Base-by-base conservation (phyloP, 2,888 invertebrate genomes). In the Cecidostiba fungosa region DNA sequence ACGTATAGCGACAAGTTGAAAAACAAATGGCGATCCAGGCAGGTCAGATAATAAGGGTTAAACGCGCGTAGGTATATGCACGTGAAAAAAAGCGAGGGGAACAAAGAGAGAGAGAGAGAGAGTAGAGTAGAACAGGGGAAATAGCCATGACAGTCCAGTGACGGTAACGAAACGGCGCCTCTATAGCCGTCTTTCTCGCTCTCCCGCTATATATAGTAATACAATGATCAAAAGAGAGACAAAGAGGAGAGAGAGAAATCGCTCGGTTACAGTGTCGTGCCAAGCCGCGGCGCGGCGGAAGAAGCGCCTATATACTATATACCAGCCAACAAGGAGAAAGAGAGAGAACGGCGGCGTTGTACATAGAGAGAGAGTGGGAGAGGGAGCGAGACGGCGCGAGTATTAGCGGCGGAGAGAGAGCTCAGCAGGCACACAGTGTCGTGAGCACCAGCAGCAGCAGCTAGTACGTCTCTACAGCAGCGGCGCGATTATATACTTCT, bases 1-100 rank as follows among this genome's bases (percentile, higher is more conserved):
- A 12, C 43, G 10, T 43, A 32, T 3, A 32, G n/a, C n/a, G 66
- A 66, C 66, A 74, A 74, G 50, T 73, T 43, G 10, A 69, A 43
- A 32, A 79, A 50, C 66, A 66, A 43, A 50, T 47, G 43, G 26
- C 74, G 29, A 74, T 39, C 43, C 43, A 6, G 43, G 19, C 43
- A 47, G 43, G n/a, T 50, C 70, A 16, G 79, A 47, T 79, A 79
- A 79, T 50, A 79, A 79, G 79, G 69, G 79, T 70, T 79, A 70
- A 50, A 43, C 43, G 43, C 43, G 19, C 19, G 50, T n/a, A n/a
- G n/a, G n/a, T n/a, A 69, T 32, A 32, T 50, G 66, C 70, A 32
- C 69, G 70, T 26, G 26, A 39, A 72, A 72, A 62, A 78, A 62
- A n/a, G 14, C 10, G 6, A 78, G 43, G 26, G 14, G 23, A 12